phyloP scores from a whole-genome alignment of 2,113 vertebrate genomes.

The Turnix velox region DNA sequence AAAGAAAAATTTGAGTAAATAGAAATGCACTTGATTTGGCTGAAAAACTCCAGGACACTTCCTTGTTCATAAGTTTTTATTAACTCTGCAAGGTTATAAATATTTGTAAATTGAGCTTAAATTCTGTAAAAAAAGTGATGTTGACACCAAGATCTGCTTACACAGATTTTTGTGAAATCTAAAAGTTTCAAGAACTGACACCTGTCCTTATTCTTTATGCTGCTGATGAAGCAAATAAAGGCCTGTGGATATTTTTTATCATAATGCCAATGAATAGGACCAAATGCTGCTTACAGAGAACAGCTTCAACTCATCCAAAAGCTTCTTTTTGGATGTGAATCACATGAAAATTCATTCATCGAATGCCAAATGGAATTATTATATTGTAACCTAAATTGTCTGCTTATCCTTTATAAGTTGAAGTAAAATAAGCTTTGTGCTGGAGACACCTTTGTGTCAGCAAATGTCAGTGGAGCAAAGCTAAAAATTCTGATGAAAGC shows the following conservation, averaged over 20 bases:
- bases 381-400: background rate
- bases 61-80: background rate
- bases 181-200: background rate
- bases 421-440: background rate
- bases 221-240: background rate
- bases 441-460: background rate
- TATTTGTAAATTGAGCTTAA: background rate
- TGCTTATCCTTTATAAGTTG: background rate
- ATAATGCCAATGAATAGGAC: background rate
- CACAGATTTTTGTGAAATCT: background rate
- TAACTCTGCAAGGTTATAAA: background rate
- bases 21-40: background rate
- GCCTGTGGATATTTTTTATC: background rate
- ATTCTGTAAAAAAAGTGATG: background rate
- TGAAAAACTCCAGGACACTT: background rate
- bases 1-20: background rate
- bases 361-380: background rate
- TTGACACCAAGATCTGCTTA: background rate
- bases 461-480: background rate
- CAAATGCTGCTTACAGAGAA: background rate
- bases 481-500: background rate
- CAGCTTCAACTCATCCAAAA: background rate
- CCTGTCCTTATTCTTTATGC: background rate
- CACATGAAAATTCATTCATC: background rate
- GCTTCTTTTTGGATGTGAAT: background rate